Conservation (phyloP, 2,797 vertebrate species). For the Kryptopterus vitreolus region DNA sequence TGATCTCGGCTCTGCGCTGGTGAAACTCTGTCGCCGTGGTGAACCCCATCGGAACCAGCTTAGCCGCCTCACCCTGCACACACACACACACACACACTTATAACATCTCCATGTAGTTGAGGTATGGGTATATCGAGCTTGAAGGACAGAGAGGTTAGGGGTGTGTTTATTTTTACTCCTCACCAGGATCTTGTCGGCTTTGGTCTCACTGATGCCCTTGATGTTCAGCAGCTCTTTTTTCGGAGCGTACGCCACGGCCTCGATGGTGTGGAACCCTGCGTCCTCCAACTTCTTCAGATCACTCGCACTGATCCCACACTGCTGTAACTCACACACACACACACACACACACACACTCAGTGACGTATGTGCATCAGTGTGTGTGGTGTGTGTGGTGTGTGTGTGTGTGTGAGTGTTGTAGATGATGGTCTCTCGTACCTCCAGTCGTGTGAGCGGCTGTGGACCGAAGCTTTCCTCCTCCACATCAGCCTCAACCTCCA, state of each 20-base stretch:
- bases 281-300: slow-evolving; percentile 97
- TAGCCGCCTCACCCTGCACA: slow-evolving; percentile 87
- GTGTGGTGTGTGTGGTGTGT: not conserved
- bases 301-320: slow-evolving; percentile 89
- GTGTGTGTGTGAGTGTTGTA: not conserved
- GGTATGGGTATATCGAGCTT: not conserved
- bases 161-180: slow-evolving; percentile 50
- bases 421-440: slow-evolving; percentile 66
- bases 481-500: slow-evolving; percentile 77
- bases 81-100: not conserved
- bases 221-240: slow-evolving; percentile 96
- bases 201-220: slow-evolving; percentile 97
- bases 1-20: slow-evolving; percentile 93
- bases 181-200: slow-evolving; percentile 95
- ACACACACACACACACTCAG: not conserved
- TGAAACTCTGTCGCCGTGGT: slow-evolving; percentile 98
- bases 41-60: slow-evolving; percentile 96
- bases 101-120: not conserved
- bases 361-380: not conserved
- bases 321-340: slow-evolving; percentile 71
- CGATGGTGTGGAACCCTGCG: slow-evolving; percentile 95
- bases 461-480: slow-evolving; percentile 92
- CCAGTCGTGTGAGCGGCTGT: slow-evolving; percentile 84
- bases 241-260: slow-evolving; percentile 93
- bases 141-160: not conserved